Conservation (phyloP, 2,888 invertebrate species). For the Hyposoter dolosus region DNA sequence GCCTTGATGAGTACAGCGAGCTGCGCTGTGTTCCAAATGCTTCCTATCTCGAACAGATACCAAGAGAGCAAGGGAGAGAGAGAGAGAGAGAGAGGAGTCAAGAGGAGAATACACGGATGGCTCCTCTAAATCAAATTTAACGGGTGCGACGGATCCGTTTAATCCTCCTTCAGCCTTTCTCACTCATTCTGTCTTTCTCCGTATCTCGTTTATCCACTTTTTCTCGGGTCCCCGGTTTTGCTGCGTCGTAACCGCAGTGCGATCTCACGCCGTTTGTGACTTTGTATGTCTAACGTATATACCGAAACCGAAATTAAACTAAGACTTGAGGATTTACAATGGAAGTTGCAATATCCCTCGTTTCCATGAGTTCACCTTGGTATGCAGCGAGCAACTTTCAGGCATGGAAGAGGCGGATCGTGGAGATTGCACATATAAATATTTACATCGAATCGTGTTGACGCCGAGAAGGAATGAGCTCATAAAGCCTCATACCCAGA, state of each 20-base stretch:
- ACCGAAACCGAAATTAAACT: conserved; percentile 43
- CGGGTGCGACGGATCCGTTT: conserved; percentile 61
- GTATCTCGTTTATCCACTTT: conserved; percentile 24
- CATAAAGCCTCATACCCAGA: background rate
- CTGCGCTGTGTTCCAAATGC: conserved; percentile 51
- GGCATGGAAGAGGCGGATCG: conserved; percentile 33
- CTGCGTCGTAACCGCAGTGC: conserved; percentile 16
- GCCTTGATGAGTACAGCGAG: conserved; percentile 60
- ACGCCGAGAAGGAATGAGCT: background rate
- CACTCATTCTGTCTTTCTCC: conserved; percentile 34
- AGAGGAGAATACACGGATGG: conserved; percentile 40
- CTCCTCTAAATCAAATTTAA: conserved; percentile 69
- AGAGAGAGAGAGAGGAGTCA: conserved; percentile 32
- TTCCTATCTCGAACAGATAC: conserved; percentile 6
- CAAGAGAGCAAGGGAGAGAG: conserved; percentile 31
- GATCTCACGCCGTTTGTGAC: conserved; percentile 3
- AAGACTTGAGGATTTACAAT: conserved; percentile 61
- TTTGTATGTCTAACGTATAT: conserved; percentile 23
- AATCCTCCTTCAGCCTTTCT: conserved; percentile 60
- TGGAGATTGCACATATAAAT: conserved; percentile 57
- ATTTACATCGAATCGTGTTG: conserved; percentile 56
- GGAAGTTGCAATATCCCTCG: conserved; percentile 55
- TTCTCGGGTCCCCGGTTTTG: conserved; percentile 16
- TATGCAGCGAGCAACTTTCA: conserved; percentile 38
- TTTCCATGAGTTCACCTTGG: conserved; percentile 23